Conservation (phyloP, 1,140 invertebrate species). For the Bathynomus jamesi region DNA sequence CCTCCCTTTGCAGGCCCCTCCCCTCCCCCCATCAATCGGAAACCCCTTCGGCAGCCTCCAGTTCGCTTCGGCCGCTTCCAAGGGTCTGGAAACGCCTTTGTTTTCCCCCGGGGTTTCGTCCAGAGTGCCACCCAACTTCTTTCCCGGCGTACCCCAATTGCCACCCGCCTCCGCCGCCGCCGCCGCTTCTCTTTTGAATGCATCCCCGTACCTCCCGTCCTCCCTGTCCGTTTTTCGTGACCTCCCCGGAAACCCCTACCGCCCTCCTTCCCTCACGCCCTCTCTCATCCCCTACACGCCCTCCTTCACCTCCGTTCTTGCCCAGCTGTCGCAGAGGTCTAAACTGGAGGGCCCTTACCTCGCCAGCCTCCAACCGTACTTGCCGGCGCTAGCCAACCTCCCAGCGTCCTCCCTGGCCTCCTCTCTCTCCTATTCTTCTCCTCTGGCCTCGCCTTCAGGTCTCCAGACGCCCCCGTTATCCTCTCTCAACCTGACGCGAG, state of each 20-base stretch:
- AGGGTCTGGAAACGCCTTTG: neutral
- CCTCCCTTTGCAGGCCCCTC: slow-evolving; percentile 12
- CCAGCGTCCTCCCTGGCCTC: slow-evolving; percentile 15
- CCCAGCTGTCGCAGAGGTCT: slow-evolving; percentile 25
- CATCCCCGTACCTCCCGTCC: slow-evolving; percentile 20
- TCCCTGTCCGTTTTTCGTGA: slow-evolving; percentile 25
- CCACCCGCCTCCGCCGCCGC: slow-evolving; percentile 19
- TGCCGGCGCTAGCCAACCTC: slow-evolving; percentile 10
- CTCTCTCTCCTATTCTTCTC: slow-evolving; percentile 24
- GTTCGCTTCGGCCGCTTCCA: slow-evolving; percentile 5
- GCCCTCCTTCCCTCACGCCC: slow-evolving; percentile 24
- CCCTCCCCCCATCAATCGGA: slow-evolving; percentile 14
- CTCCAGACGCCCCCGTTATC: slow-evolving; percentile 21
- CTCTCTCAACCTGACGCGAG: slow-evolving; percentile 14
- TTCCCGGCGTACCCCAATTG: slow-evolving; percentile 6
- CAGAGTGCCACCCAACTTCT: neutral
- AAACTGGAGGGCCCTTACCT: slow-evolving; percentile 28
- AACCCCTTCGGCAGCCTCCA: slow-evolving; percentile 11
- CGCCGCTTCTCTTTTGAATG: slow-evolving; percentile 4
- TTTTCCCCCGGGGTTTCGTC: neutral
- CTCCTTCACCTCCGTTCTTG: slow-evolving; percentile 27
- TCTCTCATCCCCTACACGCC: slow-evolving; percentile 25
- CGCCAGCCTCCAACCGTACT: slow-evolving; percentile 26
- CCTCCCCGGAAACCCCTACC: slow-evolving; percentile 26
- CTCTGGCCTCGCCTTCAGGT: slow-evolving; percentile 15